Percentiles rank a stretch among this genome's conserved stretches.
Evolutionary conservation across 2,888 invertebrate species (phyloP).

Genomic region (Rhogogaster chlorosoma): DNA sequence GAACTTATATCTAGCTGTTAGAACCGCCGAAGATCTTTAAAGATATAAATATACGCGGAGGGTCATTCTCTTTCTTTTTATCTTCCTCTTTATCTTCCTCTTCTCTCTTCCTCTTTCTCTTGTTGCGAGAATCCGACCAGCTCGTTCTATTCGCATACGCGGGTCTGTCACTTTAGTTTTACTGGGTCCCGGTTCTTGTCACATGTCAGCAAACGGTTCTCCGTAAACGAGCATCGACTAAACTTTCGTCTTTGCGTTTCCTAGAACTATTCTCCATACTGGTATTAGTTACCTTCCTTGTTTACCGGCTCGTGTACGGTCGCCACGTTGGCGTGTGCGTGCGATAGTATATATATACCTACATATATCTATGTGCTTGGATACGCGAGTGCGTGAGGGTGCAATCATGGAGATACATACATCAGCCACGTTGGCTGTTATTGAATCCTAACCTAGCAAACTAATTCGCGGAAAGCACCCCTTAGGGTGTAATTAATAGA

Average conservation of each 20-base stretch:
- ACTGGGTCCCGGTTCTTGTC: conserved; percentile 22
- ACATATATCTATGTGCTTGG: too few species aligned
- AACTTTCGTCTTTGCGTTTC: conserved; percentile 7
- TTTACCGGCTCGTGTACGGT: background rate
- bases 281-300: background rate
- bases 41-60: conserved; percentile 25
- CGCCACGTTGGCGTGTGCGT: background rate
- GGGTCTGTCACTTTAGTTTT: conserved; percentile 12
- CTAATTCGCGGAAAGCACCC: conserved; percentile 37
- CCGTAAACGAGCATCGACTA: conserved; percentile 16
- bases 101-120: background rate
- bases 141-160: conserved; percentile 19
- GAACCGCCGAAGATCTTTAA: conserved; percentile 7
- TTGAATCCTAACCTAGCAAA: conserved; percentile 36
- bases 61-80: conserved; percentile 3
- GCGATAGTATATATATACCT: background rate
- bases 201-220: conserved; percentile 25
- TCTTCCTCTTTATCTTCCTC: background rate
- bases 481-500: conserved; percentile 23
- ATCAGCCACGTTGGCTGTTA: conserved; percentile 16
- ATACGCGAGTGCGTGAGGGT: background rate
- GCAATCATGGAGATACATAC: background rate
- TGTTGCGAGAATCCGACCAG: background rate
- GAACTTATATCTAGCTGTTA: conserved; percentile 10
- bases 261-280: background rate